These are phyloP conservation scores for Carassius carassius DNA, from an alignment of 2,113 vertebrate species.

Conservation along the genomic window DNA sequence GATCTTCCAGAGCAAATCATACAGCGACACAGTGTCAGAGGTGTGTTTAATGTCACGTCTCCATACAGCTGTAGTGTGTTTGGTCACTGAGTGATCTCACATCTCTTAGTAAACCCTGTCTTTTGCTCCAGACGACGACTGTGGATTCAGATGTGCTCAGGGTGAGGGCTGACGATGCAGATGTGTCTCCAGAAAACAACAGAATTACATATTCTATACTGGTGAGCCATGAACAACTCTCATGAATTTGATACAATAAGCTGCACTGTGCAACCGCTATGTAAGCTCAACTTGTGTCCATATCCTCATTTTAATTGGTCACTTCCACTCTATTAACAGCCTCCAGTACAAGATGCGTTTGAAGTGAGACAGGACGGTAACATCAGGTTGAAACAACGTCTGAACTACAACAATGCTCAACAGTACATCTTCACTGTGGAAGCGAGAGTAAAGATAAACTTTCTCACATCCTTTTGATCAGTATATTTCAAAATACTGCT, in stretches of 20 bases:
- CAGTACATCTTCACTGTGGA: conserved; percentile 71
- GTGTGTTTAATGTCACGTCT: conserved; percentile 57
- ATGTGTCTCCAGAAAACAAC: conserved; percentile 59
- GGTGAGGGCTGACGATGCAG: conserved; percentile 73
- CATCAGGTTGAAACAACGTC: conserved; percentile 62
- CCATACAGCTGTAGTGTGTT: too few relatives aligned
- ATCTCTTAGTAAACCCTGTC: too few relatives aligned
- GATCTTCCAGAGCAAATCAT: conserved; percentile 63
- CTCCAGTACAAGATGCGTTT: conserved; percentile 69
- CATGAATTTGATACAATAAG: too few relatives aligned
- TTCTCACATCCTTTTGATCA: not conserved
- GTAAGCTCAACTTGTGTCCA: not conserved
- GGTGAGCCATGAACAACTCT: conserved; percentile 56
- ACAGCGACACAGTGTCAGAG: conserved; percentile 66
- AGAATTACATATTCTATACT: conserved; percentile 69
- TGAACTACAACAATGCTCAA: conserved; percentile 75
- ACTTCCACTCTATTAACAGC: conserved; percentile 56
- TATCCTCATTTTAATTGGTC: not conserved
- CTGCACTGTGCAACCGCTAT: not conserved
- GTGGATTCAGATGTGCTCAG: conserved; percentile 59
- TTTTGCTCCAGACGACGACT: not conserved
- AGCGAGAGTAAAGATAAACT: conserved; percentile 69
- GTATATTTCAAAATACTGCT: not conserved
- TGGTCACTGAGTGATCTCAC: too few relatives aligned
- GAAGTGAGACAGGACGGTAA: conserved; percentile 66